Conservation (phyloP, 92 coral and sea anemone species). For the Pocillopora grandis region DNA sequence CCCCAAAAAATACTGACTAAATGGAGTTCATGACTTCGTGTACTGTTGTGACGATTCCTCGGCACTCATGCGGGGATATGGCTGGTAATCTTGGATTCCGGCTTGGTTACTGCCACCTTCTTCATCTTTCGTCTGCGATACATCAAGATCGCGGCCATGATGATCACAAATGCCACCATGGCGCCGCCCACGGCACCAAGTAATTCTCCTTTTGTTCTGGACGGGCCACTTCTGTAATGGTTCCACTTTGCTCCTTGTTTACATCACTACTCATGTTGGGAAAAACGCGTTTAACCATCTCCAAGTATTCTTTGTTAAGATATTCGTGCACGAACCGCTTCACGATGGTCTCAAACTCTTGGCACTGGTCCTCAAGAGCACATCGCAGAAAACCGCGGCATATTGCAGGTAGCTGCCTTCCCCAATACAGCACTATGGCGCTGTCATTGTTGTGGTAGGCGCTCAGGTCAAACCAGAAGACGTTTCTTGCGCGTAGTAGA, state of each 20-base stretch:
- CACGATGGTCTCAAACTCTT: constrained; percentile 37
- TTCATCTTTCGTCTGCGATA: constrained; percentile 16
- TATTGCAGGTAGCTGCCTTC: constrained; percentile 38
- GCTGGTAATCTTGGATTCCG: neutral
- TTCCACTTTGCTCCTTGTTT: constrained; percentile 31
- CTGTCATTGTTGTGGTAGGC: constrained; percentile 41
- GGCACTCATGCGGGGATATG: no score
- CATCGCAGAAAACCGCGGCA: constrained; percentile 47
- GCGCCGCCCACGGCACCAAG: constrained; percentile 14
- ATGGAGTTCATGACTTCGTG: neutral
- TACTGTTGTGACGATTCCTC: neutral
- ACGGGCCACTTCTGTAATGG: constrained; percentile 43
- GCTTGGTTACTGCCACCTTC: constrained; percentile 21
- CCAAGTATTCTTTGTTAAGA: constrained; percentile 30
- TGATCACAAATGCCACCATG: constrained; percentile 7
- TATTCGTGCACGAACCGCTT: constrained; percentile 46
- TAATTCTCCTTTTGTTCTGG: neutral
- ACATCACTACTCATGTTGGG: constrained; percentile 50
- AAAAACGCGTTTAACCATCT: constrained; percentile 43
- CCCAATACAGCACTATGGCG: constrained; percentile 43
- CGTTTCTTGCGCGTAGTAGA: no score
- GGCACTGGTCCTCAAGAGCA: constrained; percentile 40
- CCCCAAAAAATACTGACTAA: neutral
- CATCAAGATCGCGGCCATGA: constrained; percentile 1
- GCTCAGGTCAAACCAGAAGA: constrained; percentile 38